Conservation (phyloP, 2,888 invertebrate species). For the Salpingus planirostris region DNA sequence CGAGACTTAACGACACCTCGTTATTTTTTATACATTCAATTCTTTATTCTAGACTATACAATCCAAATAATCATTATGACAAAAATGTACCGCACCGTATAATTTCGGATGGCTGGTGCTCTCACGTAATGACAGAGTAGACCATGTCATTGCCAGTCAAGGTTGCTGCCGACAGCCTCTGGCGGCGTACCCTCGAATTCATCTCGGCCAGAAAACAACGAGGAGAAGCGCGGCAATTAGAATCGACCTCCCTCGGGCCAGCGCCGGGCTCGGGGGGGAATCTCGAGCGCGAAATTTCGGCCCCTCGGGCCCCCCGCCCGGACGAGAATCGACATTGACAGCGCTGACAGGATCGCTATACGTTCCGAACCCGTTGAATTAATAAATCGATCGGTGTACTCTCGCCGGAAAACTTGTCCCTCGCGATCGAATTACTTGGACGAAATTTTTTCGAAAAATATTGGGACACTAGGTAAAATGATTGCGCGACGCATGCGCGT, state of each 20-base stretch:
- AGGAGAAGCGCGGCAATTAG: slow-evolving; percentile 21
- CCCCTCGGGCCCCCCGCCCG: too few relatives aligned
- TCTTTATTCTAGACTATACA: slow-evolving; percentile 30
- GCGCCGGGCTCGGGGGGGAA: too few relatives aligned
- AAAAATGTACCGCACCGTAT: slow-evolving; percentile 35
- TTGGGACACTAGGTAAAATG: too few relatives aligned
- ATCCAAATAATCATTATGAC: slow-evolving; percentile 39
- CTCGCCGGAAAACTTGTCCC: too few relatives aligned
- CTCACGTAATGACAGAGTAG: slow-evolving; percentile 35
- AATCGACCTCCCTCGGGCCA: slow-evolving; percentile 4
- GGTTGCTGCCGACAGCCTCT: slow-evolving; percentile 32
- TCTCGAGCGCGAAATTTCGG: too few relatives aligned
- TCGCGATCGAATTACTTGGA: too few relatives aligned
- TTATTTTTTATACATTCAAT: slow-evolving; percentile 30
- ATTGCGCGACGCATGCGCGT: slow-evolving; percentile 12
- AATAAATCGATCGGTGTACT: slow-evolving; percentile 9
- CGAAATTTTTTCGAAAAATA: too few relatives aligned
- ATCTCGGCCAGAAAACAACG: too few relatives aligned
- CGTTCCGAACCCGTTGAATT: slow-evolving; percentile 7
- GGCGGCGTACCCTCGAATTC: slow-evolving; percentile 24
- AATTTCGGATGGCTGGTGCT: slow-evolving; percentile 34
- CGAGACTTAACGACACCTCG: slow-evolving; percentile 29
- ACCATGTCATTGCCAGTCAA: slow-evolving; percentile 35
- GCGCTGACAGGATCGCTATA: slow-evolving; percentile 5
- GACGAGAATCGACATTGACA: too few relatives aligned